Percentiles rank a stretch among this genome's conserved stretches.
Evolutionary conservation across 1,140 invertebrate species (phyloP).

Genomic region (Theocolax elegans): DNA sequence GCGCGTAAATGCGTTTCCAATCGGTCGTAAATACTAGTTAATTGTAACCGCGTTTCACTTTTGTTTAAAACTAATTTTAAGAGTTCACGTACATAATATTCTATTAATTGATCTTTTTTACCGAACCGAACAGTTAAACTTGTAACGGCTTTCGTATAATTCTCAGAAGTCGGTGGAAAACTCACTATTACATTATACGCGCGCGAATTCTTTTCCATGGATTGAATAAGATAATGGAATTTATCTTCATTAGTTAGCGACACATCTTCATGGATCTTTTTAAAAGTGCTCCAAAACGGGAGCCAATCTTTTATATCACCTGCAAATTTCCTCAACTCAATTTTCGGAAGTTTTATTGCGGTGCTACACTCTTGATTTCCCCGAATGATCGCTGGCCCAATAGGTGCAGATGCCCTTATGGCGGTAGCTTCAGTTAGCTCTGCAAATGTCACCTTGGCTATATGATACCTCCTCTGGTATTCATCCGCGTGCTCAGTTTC

Average conservation of each 20-base stretch:
- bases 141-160: constrained; percentile 39
- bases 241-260: constrained; percentile 49
- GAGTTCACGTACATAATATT: constrained; percentile 50
- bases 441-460: too few relatives aligned
- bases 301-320: constrained; percentile 57
- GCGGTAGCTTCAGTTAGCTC: too few relatives aligned
- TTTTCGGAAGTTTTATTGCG: constrained; percentile 44
- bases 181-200: constrained; percentile 39
- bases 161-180: constrained; percentile 33
- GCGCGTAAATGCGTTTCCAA: constrained; percentile 50
- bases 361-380: too few relatives aligned
- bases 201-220: too few relatives aligned
- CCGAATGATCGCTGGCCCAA: too few relatives aligned
- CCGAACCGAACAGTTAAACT: constrained; percentile 41
- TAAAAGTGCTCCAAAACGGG: constrained; percentile 57
- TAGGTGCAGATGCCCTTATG: too few relatives aligned
- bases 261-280: constrained; percentile 55
- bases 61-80: constrained; percentile 44
- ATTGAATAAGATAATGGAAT: too few relatives aligned
- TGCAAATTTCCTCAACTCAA: constrained; percentile 53
- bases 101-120: constrained; percentile 45
- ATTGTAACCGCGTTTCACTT: background rate
- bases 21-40: constrained; percentile 47
- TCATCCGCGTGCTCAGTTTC: too few relatives aligned
- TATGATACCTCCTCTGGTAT: too few relatives aligned